Percentiles rank a stretch among this genome's conserved stretches.
Conservation (phyloP, 1,140 invertebrate species). For the Penaeus vannamei region DNA sequence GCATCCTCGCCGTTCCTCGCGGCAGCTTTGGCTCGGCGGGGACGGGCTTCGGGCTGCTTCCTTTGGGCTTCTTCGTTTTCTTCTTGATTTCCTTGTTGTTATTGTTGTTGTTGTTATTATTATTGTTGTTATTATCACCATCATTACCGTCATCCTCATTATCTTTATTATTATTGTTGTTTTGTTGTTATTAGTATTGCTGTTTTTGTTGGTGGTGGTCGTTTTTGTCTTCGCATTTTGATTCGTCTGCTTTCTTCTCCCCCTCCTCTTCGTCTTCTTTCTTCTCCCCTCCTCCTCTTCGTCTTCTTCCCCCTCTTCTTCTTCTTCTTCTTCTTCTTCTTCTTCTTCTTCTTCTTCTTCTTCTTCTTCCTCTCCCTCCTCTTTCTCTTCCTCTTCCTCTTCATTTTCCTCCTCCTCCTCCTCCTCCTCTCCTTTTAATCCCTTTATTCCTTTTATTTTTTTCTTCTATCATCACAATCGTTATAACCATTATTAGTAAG, state of each 20-base stretch:
- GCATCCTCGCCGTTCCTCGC: too few relatives aligned
- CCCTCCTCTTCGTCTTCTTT: neutral
- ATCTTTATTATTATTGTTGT: too few relatives aligned
- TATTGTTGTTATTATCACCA: too few relatives aligned
- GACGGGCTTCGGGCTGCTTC: too few relatives aligned
- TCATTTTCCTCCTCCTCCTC: neutral
- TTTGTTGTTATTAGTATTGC: too few relatives aligned
- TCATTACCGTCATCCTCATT: too few relatives aligned
- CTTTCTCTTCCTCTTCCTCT: neutral
- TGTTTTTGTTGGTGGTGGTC: neutral
- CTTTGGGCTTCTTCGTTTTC: too few relatives aligned
- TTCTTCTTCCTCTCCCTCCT: neutral
- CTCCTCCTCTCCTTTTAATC: neutral
- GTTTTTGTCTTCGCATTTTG: neutral
- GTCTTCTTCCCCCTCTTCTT: neutral
- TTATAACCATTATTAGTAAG: neutral
- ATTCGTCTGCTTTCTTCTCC: neutral
- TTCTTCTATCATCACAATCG: neutral
- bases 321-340: neutral
- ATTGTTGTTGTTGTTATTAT: too few relatives aligned
- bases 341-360: neutral
- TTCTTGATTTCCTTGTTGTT: too few relatives aligned
- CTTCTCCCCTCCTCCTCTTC: neutral
- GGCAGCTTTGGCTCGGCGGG: too few relatives aligned
- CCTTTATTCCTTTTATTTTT: conserved; percentile 1